Conservation (phyloP, 1,140 invertebrate species). For the Lucilia sericata region DNA sequence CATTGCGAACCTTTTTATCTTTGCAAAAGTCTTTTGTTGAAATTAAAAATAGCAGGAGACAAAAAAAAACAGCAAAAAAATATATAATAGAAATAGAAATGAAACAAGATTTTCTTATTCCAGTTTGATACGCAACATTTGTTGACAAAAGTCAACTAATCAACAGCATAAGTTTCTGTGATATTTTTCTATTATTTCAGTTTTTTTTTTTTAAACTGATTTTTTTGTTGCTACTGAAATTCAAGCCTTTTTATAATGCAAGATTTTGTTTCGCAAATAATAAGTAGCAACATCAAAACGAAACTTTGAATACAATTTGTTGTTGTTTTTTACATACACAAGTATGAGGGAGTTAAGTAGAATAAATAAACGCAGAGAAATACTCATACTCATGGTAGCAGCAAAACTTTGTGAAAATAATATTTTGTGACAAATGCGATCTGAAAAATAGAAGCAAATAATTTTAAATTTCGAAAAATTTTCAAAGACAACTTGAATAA, state of each 20-base stretch:
- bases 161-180: background rate
- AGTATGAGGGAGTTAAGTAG: background rate
- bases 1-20: constrained; percentile 10
- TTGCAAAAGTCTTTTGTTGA: constrained; percentile 5
- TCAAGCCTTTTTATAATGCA: constrained; percentile 1
- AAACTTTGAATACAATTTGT: background rate
- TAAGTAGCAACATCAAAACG: constrained; percentile 26
- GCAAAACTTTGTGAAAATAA: background rate
- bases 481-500: background rate
- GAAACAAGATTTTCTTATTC: constrained; percentile 10
- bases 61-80: background rate
- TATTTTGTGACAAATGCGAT: background rate
- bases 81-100: background rate
- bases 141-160: constrained; percentile 26
- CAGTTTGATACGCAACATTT: constrained; percentile 9
- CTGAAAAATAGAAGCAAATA: background rate
- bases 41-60: background rate
- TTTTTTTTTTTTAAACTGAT: background rate
- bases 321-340: too few species aligned
- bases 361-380: background rate
- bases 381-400: too few species aligned
- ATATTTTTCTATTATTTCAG: background rate
- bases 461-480: background rate
- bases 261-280: background rate
- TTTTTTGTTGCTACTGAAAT: background rate